Conservation (phyloP, 2,888 invertebrate species). For the Anthophora plumipes region DNA sequence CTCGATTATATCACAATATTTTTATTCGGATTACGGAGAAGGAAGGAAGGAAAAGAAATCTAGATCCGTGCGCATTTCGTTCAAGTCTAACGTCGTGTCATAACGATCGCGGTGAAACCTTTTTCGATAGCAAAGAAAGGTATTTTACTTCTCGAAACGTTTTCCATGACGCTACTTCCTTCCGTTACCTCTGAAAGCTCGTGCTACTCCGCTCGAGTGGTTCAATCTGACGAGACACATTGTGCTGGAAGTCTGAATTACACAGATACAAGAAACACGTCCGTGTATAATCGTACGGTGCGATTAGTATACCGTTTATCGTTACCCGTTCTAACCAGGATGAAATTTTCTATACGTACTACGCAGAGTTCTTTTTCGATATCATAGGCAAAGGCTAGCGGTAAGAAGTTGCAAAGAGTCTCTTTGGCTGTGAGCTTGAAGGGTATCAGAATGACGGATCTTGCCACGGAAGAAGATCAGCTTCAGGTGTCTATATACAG, state of each 20-base stretch:
- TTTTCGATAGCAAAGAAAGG: background rate
- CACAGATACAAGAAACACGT: background rate
- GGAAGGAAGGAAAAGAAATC: no score
- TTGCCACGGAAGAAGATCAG: constrained; percentile 89
- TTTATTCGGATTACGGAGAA: no score
- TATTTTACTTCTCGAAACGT: constrained; percentile 19
- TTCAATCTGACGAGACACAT: background rate
- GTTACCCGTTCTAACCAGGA: no score
- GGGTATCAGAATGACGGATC: constrained; percentile 91
- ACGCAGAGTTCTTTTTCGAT: constrained; percentile 17
- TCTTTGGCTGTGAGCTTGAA: constrained; percentile 90
- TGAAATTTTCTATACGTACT: no score
- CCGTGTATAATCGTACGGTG: no score
- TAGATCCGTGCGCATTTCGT: no score
- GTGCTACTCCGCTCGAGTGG: constrained; percentile 8
- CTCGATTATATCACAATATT: no score
- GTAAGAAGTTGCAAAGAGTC: constrained; percentile 88
- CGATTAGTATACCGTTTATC: no score
- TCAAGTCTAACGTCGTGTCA: no score
- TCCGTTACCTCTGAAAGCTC: background rate
- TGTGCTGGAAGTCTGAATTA: background rate
- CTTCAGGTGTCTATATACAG: constrained; percentile 94
- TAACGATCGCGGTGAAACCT: no score
- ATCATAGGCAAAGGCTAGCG: constrained; percentile 86
- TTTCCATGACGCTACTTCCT: constrained; percentile 1